Evolutionary conservation across 2,888 invertebrate species (phyloP).

Genomic region (Agriopis aurantiaria): DNA sequence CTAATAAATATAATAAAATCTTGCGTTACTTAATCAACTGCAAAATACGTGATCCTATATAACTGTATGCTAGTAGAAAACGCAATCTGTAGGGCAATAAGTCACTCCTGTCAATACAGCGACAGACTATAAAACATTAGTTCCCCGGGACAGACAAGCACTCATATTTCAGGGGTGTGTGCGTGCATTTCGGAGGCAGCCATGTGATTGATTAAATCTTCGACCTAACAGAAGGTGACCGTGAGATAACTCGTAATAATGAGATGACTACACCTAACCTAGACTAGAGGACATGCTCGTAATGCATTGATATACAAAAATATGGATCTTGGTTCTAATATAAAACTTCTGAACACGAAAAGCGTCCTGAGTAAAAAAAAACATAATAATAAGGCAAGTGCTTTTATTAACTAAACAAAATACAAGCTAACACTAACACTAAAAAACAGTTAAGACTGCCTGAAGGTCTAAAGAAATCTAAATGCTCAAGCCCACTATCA

Average conservation of each 20-base stretch:
- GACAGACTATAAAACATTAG: conserved; percentile 79
- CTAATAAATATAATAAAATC: too few relatives aligned
- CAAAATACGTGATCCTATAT: not conserved
- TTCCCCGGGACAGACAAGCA: conserved; percentile 63
- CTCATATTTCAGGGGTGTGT: conserved; percentile 74
- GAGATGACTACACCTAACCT: not conserved
- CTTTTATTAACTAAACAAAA: too few relatives aligned
- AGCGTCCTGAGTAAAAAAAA: too few relatives aligned
- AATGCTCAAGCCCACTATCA: too few relatives aligned
- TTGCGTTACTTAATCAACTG: not conserved
- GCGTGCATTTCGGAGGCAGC: conserved; percentile 67
- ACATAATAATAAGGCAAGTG: too few relatives aligned
- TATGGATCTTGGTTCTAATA: too few relatives aligned
- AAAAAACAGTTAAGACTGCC: too few relatives aligned
- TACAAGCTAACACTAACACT: too few relatives aligned
- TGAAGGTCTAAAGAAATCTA: too few relatives aligned
- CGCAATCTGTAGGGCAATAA: conserved; percentile 74
- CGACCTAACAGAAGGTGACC: conserved; percentile 60
- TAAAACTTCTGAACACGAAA: too few relatives aligned
- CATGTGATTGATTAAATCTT: conserved; percentile 78
- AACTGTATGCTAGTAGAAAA: not conserved
- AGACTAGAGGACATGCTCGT: not conserved
- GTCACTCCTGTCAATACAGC: conserved; percentile 77
- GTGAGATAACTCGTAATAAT: conserved; percentile 25
- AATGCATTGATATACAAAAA: not conserved